A percentile compares a stretch with the other conserved stretches of the same genome.
Evolutionary conservation across 2,797 vertebrate genomes (phyloP).

Genomic region (Euphonia xanthogaster): DNA sequence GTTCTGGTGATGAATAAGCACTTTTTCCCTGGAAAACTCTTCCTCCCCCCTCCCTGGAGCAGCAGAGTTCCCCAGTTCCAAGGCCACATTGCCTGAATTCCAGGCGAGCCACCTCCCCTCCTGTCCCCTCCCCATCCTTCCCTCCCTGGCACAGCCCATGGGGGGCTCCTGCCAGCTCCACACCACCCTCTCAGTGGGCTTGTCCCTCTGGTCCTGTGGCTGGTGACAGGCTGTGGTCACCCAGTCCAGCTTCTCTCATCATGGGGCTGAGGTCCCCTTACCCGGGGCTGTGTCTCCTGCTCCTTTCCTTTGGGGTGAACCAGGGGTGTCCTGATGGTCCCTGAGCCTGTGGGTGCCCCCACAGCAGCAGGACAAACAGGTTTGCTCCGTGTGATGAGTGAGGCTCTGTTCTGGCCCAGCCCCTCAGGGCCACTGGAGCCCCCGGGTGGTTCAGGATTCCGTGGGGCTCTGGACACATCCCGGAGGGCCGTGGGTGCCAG

Average conservation of each 20-base stretch:
- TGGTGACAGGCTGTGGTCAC: background rate
- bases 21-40: constrained; percentile 2
- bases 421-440: background rate
- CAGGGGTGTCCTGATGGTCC: background rate
- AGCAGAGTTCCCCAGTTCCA: background rate
- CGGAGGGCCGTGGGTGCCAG: accelerated
- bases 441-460: background rate
- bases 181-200: background rate
- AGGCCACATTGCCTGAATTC: background rate
- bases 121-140: background rate
- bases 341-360: no score
- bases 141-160: background rate
- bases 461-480: accelerated
- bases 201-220: background rate
- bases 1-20: constrained; percentile 45
- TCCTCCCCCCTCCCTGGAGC: background rate
- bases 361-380: background rate
- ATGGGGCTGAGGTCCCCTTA: background rate
- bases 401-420: background rate
- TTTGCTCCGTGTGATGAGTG: background rate
- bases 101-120: background rate
- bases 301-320: background rate
- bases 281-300: background rate
- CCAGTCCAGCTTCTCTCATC: background rate
- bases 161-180: background rate